Conservation (phyloP, 2,797 vertebrate genomes). For the Sphenodon punctatus region DNA sequence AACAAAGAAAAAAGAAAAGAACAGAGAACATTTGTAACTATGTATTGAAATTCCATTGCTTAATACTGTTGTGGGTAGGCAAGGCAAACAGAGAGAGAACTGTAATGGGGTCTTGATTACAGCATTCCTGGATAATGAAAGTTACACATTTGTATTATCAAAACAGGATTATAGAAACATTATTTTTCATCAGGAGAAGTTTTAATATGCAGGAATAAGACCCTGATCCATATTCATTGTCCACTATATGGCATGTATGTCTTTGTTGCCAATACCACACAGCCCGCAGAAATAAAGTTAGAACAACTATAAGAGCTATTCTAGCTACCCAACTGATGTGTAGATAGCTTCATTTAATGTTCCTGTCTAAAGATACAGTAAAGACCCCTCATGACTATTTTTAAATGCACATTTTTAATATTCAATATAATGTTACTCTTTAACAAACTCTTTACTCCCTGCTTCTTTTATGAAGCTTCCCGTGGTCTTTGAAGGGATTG, state of each 20-base stretch:
- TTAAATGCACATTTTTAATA: conserved; percentile 83
- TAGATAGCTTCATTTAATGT: conserved; percentile 70
- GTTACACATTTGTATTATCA: background rate
- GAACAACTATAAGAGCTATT: conserved; percentile 48
- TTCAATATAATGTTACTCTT: conserved; percentile 81
- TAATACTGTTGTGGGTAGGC: background rate
- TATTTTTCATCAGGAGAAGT: conserved; percentile 5
- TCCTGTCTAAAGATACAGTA: conserved; percentile 69
- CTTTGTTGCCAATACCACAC: background rate
- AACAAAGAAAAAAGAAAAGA: background rate
- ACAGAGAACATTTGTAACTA: background rate
- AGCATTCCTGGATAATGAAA: conserved; percentile 27
- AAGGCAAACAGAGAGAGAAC: background rate
- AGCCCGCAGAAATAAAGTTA: conserved; percentile 45
- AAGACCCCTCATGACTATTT: conserved; percentile 70
- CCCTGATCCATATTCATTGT: conserved; percentile 56
- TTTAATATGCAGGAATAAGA: conserved; percentile 64
- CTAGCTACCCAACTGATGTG: conserved; percentile 57
- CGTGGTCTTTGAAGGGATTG: conserved; percentile 86
- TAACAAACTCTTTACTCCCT: conserved; percentile 83
- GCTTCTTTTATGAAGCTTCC: conserved; percentile 84
- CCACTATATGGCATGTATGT: conserved; percentile 9
- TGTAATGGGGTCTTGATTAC: conserved; percentile 2
- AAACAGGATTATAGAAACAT: conserved; percentile 40
- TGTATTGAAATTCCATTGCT: conserved; percentile 12